A percentile compares a stretch with the other conserved stretches of the same genome.
Conservation (phyloP, 2,113 vertebrate species). For the Tautogolabrus adspersus region DNA sequence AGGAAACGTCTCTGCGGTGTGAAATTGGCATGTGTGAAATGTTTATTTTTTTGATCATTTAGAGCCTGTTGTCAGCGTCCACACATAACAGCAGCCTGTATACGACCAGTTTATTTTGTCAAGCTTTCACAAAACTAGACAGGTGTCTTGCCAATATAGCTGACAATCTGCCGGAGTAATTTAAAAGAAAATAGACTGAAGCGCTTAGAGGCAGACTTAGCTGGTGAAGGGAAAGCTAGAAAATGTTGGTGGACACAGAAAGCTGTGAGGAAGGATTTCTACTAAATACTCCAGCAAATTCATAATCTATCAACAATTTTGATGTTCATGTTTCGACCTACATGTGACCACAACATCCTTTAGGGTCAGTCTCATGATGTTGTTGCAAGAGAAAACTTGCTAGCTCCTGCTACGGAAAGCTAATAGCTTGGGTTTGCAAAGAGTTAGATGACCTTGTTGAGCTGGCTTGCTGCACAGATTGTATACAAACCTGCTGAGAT, state of each 20-base stretch:
- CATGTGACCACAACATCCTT: too few relatives aligned
- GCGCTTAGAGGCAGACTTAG: background rate
- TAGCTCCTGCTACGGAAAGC: too few relatives aligned
- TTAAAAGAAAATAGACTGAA: constrained; percentile 17
- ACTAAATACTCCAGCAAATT: background rate
- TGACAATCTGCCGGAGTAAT: constrained; percentile 15
- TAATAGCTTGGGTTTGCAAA: too few relatives aligned
- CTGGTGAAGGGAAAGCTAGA: background rate
- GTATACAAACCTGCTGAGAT: too few relatives aligned
- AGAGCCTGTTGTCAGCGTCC: constrained; percentile 15
- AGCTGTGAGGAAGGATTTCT: background rate
- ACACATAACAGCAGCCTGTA: background rate
- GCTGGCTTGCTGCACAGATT: too few relatives aligned
- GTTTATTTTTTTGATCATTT: constrained; percentile 12
- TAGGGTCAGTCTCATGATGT: too few relatives aligned
- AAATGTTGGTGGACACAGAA: background rate
- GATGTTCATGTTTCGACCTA: too few relatives aligned
- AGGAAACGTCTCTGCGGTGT: constrained; percentile 4
- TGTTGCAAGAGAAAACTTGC: background rate
- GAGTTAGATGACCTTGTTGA: background rate
- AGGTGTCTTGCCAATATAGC: constrained; percentile 27
- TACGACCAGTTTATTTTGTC: background rate
- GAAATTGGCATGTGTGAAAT: constrained; percentile 37
- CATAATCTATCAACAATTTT: background rate
- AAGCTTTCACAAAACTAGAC: constrained; percentile 15